These are phyloP conservation scores for Nomada hirtipes DNA, from an alignment of 2,888 invertebrate species.

Conservation along the genomic window DNA sequence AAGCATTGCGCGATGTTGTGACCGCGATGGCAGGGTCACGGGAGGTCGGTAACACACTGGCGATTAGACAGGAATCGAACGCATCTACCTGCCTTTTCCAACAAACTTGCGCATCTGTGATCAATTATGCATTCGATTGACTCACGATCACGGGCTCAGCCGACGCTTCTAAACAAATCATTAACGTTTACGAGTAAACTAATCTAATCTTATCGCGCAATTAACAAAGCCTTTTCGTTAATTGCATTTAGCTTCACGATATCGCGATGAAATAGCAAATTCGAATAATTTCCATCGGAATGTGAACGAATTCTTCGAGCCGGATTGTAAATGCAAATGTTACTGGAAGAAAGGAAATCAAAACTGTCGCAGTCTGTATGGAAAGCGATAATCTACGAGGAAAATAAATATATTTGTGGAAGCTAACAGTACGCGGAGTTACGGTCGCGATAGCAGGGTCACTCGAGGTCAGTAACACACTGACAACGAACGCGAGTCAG, in stretches of 20 bases:
- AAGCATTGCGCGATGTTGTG: slow-evolving; percentile 77
- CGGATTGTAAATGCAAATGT: not conserved
- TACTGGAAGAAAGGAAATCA: not conserved
- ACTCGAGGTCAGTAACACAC: slow-evolving; percentile 84
- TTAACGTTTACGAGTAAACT: not conserved
- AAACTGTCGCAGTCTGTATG: no score
- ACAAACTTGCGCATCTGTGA: not conserved
- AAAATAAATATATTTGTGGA: slow-evolving; percentile 72
- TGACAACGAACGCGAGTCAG: slow-evolving; percentile 73
- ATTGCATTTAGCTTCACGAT: not conserved
- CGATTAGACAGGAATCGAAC: slow-evolving; percentile 57
- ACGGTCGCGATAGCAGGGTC: slow-evolving; percentile 81
- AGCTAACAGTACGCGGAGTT: slow-evolving; percentile 79
- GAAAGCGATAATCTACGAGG: slow-evolving; percentile 14
- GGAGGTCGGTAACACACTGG: slow-evolving; percentile 84
- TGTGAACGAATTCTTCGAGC: not conserved
- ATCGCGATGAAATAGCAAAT: not conserved
- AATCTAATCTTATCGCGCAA: no score
- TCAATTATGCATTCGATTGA: slow-evolving; percentile 18
- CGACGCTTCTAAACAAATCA: not conserved
- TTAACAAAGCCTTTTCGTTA: not conserved
- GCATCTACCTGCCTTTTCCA: slow-evolving; percentile 35
- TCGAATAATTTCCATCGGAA: not conserved
- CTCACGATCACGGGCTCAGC: not conserved
- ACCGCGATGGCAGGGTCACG: slow-evolving; percentile 82